These are phyloP conservation scores for Caenorhabditis remanei DNA, from an alignment of 1,140 invertebrate genomes.

Conservation along the genomic window DNA sequence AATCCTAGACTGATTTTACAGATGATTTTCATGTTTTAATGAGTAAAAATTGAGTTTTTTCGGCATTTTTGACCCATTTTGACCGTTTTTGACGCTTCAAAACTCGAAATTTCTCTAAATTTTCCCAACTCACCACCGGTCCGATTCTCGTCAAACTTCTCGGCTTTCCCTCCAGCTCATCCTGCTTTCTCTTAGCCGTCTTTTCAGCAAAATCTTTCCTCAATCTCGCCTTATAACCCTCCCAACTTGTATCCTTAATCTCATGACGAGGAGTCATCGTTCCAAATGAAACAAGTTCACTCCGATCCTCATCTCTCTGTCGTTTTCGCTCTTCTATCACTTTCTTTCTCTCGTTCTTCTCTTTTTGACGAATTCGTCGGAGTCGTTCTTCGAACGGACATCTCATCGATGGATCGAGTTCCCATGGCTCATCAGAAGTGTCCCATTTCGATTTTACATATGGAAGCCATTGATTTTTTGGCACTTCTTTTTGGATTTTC, in stretches of 20 bases:
- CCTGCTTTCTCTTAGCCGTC: not conserved
- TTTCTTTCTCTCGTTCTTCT: constrained; percentile 51
- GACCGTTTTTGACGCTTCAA: not conserved
- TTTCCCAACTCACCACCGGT: constrained; percentile 27
- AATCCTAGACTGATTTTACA: too few species aligned
- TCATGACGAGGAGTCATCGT: not conserved
- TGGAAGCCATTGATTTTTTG: constrained; percentile 24
- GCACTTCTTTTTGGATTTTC: constrained; percentile 21
- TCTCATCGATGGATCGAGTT: constrained; percentile 29
- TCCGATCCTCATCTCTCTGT: constrained; percentile 41
- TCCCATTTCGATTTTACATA: constrained; percentile 61
- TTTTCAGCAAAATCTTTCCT: constrained; percentile 31
- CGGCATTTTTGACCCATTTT: too few species aligned
- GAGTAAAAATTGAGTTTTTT: too few species aligned
- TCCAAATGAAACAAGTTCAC: not conserved
- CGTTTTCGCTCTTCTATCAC: constrained; percentile 51
- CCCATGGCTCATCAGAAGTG: constrained; percentile 57
- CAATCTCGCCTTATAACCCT: not conserved
- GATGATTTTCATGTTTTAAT: too few species aligned
- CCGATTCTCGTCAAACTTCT: not conserved
- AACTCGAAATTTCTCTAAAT: not conserved
- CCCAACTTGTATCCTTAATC: constrained; percentile 4
- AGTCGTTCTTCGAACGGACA: constrained; percentile 55
- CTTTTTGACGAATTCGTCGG: constrained; percentile 17
- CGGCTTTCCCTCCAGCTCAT: not conserved